Evolutionary conservation across 1,140 invertebrate genomes (phyloP).

Genomic region (Heterodera carotae): DNA sequence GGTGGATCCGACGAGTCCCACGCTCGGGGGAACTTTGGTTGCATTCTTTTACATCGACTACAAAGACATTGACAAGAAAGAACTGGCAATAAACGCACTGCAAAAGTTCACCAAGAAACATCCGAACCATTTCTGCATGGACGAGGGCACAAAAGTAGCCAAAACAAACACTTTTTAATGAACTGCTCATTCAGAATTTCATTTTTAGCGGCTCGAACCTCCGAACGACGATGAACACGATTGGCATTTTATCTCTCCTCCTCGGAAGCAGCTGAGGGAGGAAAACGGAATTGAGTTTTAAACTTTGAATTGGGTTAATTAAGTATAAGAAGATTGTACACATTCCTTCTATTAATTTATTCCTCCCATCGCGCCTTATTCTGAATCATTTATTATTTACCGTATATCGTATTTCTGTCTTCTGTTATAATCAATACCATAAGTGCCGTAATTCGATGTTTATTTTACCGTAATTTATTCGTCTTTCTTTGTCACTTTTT

Average conservation of each 20-base stretch:
- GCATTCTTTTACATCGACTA: not conserved
- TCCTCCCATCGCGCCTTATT: no score
- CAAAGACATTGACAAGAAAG: not conserved
- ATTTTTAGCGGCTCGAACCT: not conserved
- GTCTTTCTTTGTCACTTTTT: no score
- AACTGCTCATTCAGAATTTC: no score
- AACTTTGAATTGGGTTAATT: no score
- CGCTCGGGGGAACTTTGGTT: not conserved
- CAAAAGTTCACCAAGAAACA: not conserved
- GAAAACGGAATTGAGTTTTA: not conserved
- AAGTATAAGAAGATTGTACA: no score
- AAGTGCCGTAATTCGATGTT: no score
- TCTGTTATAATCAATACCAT: no score
- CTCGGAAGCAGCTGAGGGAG: not conserved
- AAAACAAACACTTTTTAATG: no score
- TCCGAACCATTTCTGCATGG: not conserved
- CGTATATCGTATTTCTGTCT: no score
- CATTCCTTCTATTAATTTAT: no score
- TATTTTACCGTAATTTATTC: no score
- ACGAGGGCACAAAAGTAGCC: not conserved
- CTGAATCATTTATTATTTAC: no score
- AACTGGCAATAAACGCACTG: not conserved
- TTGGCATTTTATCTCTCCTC: not conserved
- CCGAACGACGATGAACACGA: not conserved
- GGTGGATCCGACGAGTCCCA: not conserved